These are phyloP conservation scores for Baronia brevicornis DNA, from an alignment of 2,888 invertebrate genomes.

Conservation along the genomic window DNA sequence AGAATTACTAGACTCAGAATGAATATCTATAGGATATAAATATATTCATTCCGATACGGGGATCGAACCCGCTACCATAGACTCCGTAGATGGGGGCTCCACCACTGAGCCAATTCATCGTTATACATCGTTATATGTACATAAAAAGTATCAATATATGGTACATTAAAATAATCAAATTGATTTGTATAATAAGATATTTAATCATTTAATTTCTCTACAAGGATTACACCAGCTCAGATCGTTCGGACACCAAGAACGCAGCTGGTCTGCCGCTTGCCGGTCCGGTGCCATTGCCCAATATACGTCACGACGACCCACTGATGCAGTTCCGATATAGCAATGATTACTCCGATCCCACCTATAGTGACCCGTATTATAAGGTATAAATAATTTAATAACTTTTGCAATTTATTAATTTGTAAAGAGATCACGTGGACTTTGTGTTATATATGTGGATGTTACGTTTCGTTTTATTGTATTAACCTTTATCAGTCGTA, in stretches of 20 bases:
- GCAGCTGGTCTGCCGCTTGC: constrained; percentile 81
- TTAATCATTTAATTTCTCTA: constrained; percentile 5
- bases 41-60: too few relatives aligned
- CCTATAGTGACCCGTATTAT: constrained; percentile 74
- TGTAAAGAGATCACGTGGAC: not conserved
- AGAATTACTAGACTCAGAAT: too few relatives aligned
- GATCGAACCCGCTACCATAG: too few relatives aligned
- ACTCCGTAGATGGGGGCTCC: too few relatives aligned
- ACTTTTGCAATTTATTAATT: constrained; percentile 4
- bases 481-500: too few relatives aligned
- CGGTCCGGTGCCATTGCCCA: constrained; percentile 83
- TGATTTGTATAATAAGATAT: not conserved
- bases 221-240: constrained; percentile 73
- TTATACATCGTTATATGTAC: too few relatives aligned
- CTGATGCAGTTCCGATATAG: constrained; percentile 76
- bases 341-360: constrained; percentile 86
- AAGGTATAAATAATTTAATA: constrained; percentile 49
- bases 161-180: too few relatives aligned
- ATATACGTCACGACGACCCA: constrained; percentile 76
- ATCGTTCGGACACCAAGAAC: constrained; percentile 56
- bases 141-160: too few relatives aligned
- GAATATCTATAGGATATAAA: too few relatives aligned
- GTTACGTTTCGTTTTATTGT: too few relatives aligned
- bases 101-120: too few relatives aligned
- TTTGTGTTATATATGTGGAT: too few relatives aligned